These are phyloP conservation scores for Heloderma charlesbogerti DNA, from an alignment of 2,113 vertebrate species.

Conservation along the genomic window DNA sequence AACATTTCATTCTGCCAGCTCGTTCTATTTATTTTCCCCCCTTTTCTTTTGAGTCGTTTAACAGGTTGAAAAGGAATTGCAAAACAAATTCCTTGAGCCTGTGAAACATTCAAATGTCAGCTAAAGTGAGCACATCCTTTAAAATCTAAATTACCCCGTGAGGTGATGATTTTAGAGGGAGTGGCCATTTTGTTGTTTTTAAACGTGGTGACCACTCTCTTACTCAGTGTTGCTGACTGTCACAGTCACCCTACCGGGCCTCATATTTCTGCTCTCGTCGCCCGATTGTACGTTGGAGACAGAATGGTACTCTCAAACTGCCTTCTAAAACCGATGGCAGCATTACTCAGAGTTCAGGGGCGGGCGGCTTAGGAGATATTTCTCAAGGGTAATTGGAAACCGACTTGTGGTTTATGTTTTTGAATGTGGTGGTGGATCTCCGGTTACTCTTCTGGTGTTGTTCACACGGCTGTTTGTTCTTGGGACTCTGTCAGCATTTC, in stretches of 20 bases:
- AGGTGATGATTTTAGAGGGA: conserved; percentile 59
- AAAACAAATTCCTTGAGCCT: background rate
- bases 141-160: conserved; percentile 27
- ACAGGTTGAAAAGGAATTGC: background rate
- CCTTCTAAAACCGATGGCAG: conserved; percentile 45
- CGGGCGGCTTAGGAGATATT: conserved; percentile 56
- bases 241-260: background rate
- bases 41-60: background rate
- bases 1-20: background rate
- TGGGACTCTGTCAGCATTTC: conserved; percentile 9
- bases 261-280: conserved; percentile 54
- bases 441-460: conserved; percentile 12
- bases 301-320: conserved; percentile 28
- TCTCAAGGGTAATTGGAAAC: conserved; percentile 64
- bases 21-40: background rate
- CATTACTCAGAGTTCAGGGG: conserved; percentile 53
- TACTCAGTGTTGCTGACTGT: conserved; percentile 47
- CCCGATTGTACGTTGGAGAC: too few species aligned
- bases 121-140: conserved; percentile 60
- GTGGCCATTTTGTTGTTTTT: conserved; percentile 52
- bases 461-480: conserved; percentile 26
- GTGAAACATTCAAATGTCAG: background rate
- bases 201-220: conserved; percentile 32
- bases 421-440: conserved; percentile 25
- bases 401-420: conserved; percentile 39